Evolutionary conservation across 2,888 invertebrate species (phyloP).

Genomic region (Macrostomum cliftonense): DNA sequence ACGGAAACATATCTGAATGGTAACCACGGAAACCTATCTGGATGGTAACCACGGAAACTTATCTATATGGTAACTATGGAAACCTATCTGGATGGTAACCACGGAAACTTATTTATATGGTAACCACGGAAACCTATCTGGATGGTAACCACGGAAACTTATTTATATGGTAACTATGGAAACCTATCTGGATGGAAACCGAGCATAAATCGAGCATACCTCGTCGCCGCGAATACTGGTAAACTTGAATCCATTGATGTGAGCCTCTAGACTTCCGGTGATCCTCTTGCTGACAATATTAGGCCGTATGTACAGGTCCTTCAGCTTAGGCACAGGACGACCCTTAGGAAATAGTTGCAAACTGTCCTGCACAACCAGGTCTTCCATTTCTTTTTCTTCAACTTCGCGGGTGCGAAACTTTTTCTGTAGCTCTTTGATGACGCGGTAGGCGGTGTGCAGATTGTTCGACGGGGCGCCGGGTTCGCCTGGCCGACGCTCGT

Average conservation of each 20-base stretch:
- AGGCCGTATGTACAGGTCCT: conserved; percentile 92
- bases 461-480: conserved; percentile 84
- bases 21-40: too few species aligned
- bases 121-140: too few species aligned
- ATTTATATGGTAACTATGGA: too few species aligned
- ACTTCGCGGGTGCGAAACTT: conserved; percentile 93
- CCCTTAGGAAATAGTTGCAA: too few species aligned
- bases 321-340: conserved; percentile 84
- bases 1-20: too few species aligned
- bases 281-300: conserved; percentile 82
- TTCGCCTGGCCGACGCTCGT: conserved; percentile 90
- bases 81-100: too few species aligned
- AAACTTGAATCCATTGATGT: conserved; percentile 75
- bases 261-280: conserved; percentile 59
- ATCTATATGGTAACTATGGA: too few species aligned
- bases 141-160: too few species aligned
- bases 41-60: too few species aligned
- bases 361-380: conserved; percentile 87
- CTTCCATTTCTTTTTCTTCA: conserved; percentile 72
- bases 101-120: too few species aligned
- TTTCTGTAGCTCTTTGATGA: conserved; percentile 97
- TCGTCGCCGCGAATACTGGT: conserved; percentile 98
- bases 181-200: too few species aligned
- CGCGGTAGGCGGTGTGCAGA: conserved; percentile 78
- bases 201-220: too few species aligned